Percentiles rank a stretch among this genome's conserved stretches.
These are phyloP conservation scores for Halyomorpha halys DNA, from an alignment of 1,140 invertebrate genomes.

Conservation along the genomic window DNA sequence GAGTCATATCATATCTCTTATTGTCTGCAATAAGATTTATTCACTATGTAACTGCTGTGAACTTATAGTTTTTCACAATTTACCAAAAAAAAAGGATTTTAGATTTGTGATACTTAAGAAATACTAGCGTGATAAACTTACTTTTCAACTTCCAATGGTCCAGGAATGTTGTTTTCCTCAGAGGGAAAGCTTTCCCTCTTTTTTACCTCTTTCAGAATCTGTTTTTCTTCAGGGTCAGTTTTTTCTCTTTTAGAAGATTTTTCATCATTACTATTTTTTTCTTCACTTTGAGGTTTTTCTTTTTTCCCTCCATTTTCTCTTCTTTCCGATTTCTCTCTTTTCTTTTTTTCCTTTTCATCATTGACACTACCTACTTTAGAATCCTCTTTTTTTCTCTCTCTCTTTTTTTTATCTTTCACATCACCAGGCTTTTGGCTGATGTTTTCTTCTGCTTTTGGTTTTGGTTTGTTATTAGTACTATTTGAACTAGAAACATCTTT, in stretches of 20 bases:
- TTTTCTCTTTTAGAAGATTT: neutral
- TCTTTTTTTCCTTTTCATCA: conserved; percentile 12
- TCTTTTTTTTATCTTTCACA: conserved; percentile 11
- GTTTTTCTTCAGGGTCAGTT: neutral
- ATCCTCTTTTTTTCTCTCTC: neutral
- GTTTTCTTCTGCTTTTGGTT: neutral
- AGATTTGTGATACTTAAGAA: too few relatives aligned
- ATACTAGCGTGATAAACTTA: too few relatives aligned
- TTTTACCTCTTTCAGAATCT: neutral
- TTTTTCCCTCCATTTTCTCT: neutral
- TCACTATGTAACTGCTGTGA: too few relatives aligned
- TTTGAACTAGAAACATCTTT: neutral
- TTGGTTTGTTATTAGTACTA: neutral
- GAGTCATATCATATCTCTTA: too few relatives aligned
- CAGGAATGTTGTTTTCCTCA: neutral
- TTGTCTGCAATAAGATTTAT: too few relatives aligned
- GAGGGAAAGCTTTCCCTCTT: conserved; percentile 20
- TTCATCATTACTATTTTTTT: neutral
- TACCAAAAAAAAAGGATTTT: too few relatives aligned
- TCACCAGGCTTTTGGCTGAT: neutral
- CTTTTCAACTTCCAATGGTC: too few relatives aligned
- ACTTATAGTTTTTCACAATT: too few relatives aligned
- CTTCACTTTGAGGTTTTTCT: conserved; percentile 19
- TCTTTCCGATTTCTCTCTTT: neutral
- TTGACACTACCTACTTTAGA: neutral